Percentiles rank a stretch among this genome's conserved stretches.
Evolutionary conservation across 2,797 vertebrate genomes (phyloP).

Genomic region (Sternotherus odoratus): DNA sequence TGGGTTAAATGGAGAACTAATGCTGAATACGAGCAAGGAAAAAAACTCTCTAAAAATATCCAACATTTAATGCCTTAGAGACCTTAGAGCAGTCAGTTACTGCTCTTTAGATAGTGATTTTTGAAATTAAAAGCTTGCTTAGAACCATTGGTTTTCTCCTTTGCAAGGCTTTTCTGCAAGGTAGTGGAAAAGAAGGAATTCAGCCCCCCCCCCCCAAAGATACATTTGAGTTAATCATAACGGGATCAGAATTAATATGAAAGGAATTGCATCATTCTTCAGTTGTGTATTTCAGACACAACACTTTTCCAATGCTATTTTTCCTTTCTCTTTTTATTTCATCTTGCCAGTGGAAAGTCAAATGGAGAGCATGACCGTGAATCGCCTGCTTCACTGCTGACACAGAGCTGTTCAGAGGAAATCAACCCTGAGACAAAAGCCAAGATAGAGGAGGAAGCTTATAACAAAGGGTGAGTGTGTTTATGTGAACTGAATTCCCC

Average conservation of each 20-base stretch:
- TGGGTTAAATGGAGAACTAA: constrained; percentile 5
- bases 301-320: neutral
- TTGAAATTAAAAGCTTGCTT: neutral
- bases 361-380: constrained; percentile 87
- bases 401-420: constrained; percentile 85
- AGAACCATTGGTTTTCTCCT: neutral
- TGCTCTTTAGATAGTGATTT: neutral
- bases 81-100: neutral
- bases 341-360: constrained; percentile 90
- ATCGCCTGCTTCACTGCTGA: constrained; percentile 72
- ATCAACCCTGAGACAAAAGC: constrained; percentile 89
- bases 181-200: neutral
- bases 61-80: neutral
- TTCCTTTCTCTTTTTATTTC: constrained; percentile 53
- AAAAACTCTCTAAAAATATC: neutral
- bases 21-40: neutral
- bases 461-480: constrained; percentile 89
- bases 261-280: constrained; percentile 17
- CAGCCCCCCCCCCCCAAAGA: neutral
- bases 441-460: constrained; percentile 94
- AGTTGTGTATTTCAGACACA: neutral
- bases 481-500: neutral
- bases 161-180: neutral
- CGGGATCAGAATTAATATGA: neutral
- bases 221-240: neutral